Evolutionary conservation across 2,113 vertebrate genomes (phyloP).

Genomic region (Grantiella picta): DNA sequence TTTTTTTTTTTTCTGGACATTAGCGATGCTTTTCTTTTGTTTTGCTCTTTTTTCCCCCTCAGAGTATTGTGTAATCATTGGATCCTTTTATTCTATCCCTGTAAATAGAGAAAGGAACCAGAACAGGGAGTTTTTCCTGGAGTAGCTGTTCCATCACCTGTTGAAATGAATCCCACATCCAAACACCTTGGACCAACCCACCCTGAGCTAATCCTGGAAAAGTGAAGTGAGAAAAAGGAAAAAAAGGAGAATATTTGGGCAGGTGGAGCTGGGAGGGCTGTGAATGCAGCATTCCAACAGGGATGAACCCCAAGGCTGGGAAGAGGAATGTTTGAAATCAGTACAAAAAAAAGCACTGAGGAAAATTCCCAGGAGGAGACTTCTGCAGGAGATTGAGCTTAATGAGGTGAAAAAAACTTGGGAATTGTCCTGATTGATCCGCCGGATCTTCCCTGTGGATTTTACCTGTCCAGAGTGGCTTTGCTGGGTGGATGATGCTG

Average conservation of each 20-base stretch:
- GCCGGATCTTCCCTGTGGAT: fast-evolving
- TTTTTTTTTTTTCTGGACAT: not conserved
- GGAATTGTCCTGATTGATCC: not conserved
- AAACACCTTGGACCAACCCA: not conserved
- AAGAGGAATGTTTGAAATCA: not conserved
- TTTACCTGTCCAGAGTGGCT: not conserved
- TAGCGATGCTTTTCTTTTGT: not conserved
- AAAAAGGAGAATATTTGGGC: not conserved
- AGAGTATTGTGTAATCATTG: not conserved
- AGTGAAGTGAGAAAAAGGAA: not conserved
- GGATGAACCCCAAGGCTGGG: not conserved
- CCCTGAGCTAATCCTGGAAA: not conserved
- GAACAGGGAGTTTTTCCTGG: not conserved
- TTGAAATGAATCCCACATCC: not conserved
- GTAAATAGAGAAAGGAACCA: not conserved
- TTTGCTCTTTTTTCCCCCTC: not conserved
- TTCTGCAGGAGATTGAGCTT: not conserved
- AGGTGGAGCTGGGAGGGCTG: not conserved
- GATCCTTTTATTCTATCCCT: not conserved
- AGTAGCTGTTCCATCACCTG: not conserved
- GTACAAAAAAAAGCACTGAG: fast-evolving
- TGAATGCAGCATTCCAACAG: fast-evolving
- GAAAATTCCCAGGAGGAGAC: not conserved
- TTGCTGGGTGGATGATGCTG: fast-evolving
- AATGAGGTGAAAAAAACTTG: fast-evolving